These are phyloP conservation scores for Pelecanoides urinatrix DNA, from an alignment of 2,113 vertebrate species.

Conservation along the genomic window DNA sequence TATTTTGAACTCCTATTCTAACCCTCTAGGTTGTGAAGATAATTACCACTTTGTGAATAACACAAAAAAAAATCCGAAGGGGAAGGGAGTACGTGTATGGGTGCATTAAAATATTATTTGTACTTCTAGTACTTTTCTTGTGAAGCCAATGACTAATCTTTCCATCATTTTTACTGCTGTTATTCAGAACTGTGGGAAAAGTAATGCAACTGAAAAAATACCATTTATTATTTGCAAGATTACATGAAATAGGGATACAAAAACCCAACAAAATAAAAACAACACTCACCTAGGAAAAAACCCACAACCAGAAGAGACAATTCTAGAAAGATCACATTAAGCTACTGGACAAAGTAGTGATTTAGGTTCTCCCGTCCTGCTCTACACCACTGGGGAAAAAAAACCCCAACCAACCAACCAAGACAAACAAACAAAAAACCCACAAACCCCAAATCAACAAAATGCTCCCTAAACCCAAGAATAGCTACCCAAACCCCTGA, in stretches of 20 bases:
- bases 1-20: background rate
- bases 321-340: background rate
- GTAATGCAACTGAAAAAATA: background rate
- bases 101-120: background rate
- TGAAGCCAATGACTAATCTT: background rate
- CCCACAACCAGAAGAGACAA: background rate
- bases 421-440: background rate
- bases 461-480: background rate
- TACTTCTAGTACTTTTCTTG: background rate
- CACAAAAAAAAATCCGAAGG: background rate
- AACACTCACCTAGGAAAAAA: background rate
- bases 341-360: background rate
- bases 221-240: background rate
- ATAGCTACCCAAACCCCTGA: background rate
- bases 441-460: background rate
- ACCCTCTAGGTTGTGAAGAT: background rate
- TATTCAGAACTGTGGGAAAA: background rate
- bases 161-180: background rate
- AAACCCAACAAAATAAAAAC: background rate
- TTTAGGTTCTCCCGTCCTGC: background rate
- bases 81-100: background rate
- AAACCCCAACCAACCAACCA: background rate
- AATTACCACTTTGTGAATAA: background rate
- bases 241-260: background rate
- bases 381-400: background rate